Base-by-base conservation (phyloP, 2,888 invertebrate genomes). In the Escarpia spicata region DNA sequence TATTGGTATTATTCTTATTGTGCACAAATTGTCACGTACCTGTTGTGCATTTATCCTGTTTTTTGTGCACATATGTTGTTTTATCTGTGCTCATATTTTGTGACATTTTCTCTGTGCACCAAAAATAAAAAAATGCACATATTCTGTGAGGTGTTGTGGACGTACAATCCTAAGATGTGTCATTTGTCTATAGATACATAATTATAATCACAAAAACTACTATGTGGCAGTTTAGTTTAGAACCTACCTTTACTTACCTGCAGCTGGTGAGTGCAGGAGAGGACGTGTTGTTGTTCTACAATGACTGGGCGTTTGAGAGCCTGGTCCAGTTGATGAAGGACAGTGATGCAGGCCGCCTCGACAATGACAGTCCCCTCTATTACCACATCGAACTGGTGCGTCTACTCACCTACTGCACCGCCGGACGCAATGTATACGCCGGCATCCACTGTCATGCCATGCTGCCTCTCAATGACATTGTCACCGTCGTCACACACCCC, bases 381-480 rank as follows among this genome's bases (percentile, higher is more conserved):
- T 99, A 99, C 96, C 99, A 99, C 96, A 98, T 99, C 92, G 58
- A 91, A 15, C 58, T 91, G 52, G 91, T 91, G 37, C 98, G 99
- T 96, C 97, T 99, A 91, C 97, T 99, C 93, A 97, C 97, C 10
- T 95, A 96, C 96, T 99, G 99, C 96, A 99, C 99, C 0, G 99
- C 99, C 98, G 99, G 99, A 92, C 99, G 99, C 97, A 99, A 99
- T 96, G 99, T 99, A 26, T 99, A 98, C 97, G 99, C 99, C 0
- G 99, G 99, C 97, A 99, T 99, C 95, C 99, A 99, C 96, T 99
- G 99, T 96, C 99, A 99, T 96, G 99, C 99, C 96, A 97, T 99
- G 52, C 97, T 99, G 94, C 99, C 99, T 3, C 97, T 99, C 92
- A 99, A 99, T 96, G 99, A 99, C 96, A 99, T 99, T 94, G 99